Percentiles rank a stretch among this genome's conserved stretches.
Evolutionary conservation across 2,113 vertebrate genomes (phyloP).

Genomic region (Muscicapa adusta): DNA sequence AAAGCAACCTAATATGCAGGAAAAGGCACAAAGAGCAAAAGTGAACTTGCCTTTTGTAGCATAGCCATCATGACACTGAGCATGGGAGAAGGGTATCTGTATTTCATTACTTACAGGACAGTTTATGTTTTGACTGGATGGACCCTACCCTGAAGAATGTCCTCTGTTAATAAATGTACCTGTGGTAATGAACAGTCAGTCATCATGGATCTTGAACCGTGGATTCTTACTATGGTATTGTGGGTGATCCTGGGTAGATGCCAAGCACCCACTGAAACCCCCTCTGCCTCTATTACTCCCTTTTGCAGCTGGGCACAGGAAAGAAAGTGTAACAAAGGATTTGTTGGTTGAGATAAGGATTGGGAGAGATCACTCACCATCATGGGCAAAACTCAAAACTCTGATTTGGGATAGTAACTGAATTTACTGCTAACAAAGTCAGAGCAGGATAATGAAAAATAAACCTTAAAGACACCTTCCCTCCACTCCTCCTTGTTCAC

Average conservation of each 20-base stretch:
- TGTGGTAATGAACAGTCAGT: not conserved
- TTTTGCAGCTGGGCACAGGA: not conserved
- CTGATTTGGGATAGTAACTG: rapidly evolving
- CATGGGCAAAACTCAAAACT: not conserved
- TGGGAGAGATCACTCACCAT: not conserved
- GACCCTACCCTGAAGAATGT: not conserved
- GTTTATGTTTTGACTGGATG: not conserved
- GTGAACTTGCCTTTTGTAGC: not conserved
- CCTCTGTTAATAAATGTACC: not conserved
- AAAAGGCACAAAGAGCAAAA: not conserved
- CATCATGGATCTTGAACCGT: not conserved
- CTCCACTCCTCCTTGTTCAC: not conserved
- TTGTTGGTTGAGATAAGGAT: not conserved
- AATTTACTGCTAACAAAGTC: not conserved
- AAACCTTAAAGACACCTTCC: not conserved
- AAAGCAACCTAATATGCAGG: not conserved
- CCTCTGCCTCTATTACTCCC: not conserved
- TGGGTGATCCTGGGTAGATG: not conserved
- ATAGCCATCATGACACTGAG: not conserved
- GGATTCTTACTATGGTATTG: not conserved
- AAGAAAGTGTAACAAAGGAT: not conserved
- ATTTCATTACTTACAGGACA: not conserved
- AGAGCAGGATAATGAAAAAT: not conserved
- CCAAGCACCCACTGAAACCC: not conserved
- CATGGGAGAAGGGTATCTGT: not conserved